Percentiles rank a stretch among this genome's conserved stretches.
phyloP scores from a whole-genome alignment of 2,113 vertebrate genomes.

The Malaclemys terrapin region DNA sequence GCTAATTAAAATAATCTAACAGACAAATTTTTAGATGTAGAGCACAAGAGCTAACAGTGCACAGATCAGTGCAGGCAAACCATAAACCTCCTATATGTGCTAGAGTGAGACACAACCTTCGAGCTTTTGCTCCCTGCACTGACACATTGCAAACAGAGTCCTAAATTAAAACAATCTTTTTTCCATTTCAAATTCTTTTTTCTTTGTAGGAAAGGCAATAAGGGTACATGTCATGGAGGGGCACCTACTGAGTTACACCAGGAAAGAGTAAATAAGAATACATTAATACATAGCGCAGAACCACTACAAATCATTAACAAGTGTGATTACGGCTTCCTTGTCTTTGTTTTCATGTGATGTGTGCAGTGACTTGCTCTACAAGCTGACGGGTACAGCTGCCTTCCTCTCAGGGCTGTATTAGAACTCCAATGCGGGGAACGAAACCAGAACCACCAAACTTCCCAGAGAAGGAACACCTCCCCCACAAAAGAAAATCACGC shows the following conservation, averaged over 20 bases:
- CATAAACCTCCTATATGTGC: slow-evolving; percentile 38
- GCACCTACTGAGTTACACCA: slow-evolving; percentile 20
- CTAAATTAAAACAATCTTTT: slow-evolving; percentile 59
- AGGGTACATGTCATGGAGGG: slow-evolving; percentile 7
- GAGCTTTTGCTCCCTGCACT: slow-evolving; percentile 26
- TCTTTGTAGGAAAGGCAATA: slow-evolving; percentile 18
- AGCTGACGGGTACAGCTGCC: slow-evolving; percentile 57
- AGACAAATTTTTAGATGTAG: slow-evolving; percentile 52
- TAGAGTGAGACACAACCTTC: slow-evolving; percentile 54
- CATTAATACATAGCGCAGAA: slow-evolving; percentile 49
- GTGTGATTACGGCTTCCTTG: slow-evolving; percentile 51
- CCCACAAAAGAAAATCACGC: slow-evolving; percentile 33
- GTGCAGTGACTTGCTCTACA: slow-evolving; percentile 44
- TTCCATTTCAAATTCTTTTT: slow-evolving; percentile 59
- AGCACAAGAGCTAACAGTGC: slow-evolving; percentile 55
- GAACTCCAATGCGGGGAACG: slow-evolving; percentile 21
- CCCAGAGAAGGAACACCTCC: slow-evolving; percentile 18
- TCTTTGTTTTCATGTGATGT: slow-evolving; percentile 68
- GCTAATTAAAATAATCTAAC: slow-evolving; percentile 71
- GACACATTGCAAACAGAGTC: slow-evolving; percentile 24
- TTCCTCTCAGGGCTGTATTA: slow-evolving; percentile 64
- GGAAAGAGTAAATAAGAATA: neutral
- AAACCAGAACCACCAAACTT: slow-evolving; percentile 28
- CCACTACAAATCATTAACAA: slow-evolving; percentile 55
- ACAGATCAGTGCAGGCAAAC: slow-evolving; percentile 55